Conservation (phyloP, 1,140 invertebrate genomes). For the Leptinotarsa lineolata region DNA sequence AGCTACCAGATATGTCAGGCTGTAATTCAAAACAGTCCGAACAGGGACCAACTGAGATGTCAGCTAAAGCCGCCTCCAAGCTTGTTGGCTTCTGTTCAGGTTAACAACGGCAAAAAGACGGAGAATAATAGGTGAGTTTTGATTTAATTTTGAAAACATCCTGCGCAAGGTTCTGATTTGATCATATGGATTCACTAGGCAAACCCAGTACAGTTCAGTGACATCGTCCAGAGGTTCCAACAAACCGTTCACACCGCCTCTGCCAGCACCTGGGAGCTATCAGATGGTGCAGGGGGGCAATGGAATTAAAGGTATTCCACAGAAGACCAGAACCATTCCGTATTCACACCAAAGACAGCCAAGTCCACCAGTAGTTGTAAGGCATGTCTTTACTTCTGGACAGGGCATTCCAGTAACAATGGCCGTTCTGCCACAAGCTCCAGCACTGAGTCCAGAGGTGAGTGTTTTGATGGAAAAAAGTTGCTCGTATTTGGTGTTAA, state of each 20-base stretch:
- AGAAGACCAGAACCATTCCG: slow-evolving; percentile 45
- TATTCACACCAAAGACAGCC: slow-evolving; percentile 53
- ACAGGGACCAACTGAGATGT: slow-evolving; percentile 82
- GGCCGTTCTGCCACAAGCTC: slow-evolving; percentile 60
- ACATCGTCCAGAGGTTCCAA: slow-evolving; percentile 46
- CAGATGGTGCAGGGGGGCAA: slow-evolving; percentile 48
- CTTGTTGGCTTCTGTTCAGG: slow-evolving; percentile 61
- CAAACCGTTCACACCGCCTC: slow-evolving; percentile 56
- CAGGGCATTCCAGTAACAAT: slow-evolving; percentile 63
- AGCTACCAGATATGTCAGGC: slow-evolving; percentile 96
- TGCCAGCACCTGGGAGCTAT: slow-evolving; percentile 49
- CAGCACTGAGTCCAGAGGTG: slow-evolving; percentile 52
- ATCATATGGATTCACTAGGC: slow-evolving; percentile 11
- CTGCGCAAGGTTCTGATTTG: not conserved
- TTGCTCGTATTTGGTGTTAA: no score
- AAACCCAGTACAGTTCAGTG: slow-evolving; percentile 47
- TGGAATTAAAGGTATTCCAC: slow-evolving; percentile 49
- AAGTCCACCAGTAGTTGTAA: slow-evolving; percentile 60
- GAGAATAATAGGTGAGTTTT: slow-evolving; percentile 42
- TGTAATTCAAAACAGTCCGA: slow-evolving; percentile 90
- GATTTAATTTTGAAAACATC: not conserved
- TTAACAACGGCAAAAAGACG: slow-evolving; percentile 51
- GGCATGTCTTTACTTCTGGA: slow-evolving; percentile 63
- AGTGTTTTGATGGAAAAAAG: not conserved
- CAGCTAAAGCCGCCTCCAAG: slow-evolving; percentile 83